phyloP scores from a whole-genome alignment of 2,797 vertebrate genomes.

The Syngnathus acus region DNA sequence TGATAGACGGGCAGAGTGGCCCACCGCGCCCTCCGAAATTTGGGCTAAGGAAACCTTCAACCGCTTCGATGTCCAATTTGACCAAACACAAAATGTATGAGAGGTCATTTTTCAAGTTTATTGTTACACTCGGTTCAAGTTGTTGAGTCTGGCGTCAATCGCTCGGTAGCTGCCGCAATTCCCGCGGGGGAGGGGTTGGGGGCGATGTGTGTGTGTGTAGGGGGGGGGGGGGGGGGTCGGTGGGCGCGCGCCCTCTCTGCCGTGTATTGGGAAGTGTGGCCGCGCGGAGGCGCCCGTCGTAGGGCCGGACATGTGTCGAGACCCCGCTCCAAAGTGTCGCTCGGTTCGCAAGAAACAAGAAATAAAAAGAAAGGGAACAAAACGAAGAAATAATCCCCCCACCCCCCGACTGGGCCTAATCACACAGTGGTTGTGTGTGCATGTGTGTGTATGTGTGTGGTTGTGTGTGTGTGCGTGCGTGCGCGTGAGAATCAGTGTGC shows the following conservation, averaged over 20 bases:
- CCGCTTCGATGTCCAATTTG: slow-evolving; percentile 7
- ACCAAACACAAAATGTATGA: slow-evolving; percentile 1
- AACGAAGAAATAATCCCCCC: slow-evolving; percentile 46
- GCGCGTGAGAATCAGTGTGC: slow-evolving; percentile 40
- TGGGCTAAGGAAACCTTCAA: slow-evolving; percentile 22
- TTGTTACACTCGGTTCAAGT: slow-evolving; percentile 9
- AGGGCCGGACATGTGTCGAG: slow-evolving; percentile 56
- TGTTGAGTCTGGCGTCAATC: slow-evolving; percentile 35
- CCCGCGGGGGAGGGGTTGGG: neutral
- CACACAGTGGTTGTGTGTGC: slow-evolving; percentile 42
- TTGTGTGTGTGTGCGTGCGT: slow-evolving; percentile 28
- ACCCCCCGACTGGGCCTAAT: slow-evolving; percentile 65
- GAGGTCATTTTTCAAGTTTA: slow-evolving; percentile 8
- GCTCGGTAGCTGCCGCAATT: slow-evolving; percentile 57
- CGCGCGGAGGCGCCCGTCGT: slow-evolving; percentile 52
- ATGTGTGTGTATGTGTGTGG: slow-evolving; percentile 29
- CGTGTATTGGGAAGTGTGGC: slow-evolving; percentile 33
- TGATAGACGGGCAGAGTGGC: slow-evolving; percentile 36
- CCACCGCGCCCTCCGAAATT: slow-evolving; percentile 37
- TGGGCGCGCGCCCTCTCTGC: slow-evolving; percentile 28
- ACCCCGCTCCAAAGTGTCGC: slow-evolving; percentile 52
- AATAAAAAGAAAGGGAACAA: slow-evolving; percentile 65
- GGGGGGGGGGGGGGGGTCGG: neutral
- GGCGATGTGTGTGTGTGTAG: no score
- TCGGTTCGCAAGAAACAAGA: slow-evolving; percentile 68